Base-by-base conservation (phyloP, 2,113 vertebrate genomes). In the Phrynocephalus versicolor region DNA sequence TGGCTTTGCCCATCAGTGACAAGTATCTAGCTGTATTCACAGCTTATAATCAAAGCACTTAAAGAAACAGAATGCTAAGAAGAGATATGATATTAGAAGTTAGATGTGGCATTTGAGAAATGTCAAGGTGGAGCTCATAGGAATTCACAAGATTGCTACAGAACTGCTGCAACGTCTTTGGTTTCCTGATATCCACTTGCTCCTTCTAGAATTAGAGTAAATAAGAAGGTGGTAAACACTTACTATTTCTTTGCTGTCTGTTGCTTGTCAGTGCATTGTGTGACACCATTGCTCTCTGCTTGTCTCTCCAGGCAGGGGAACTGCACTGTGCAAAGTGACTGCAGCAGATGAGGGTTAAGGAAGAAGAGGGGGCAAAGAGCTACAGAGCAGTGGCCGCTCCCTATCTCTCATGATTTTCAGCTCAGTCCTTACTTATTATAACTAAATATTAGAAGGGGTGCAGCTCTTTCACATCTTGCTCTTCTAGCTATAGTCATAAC, bases 71-170 rank as follows among this genome's bases (percentile, higher is more conserved):
- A 77, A 84, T 7, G 35, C 51, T 67, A 55, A 67, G 51, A n/a
- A 67, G 6, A n/a, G 45, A 77, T 39, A 76, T 76, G 19, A 55
- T 37, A 27, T 10, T 69, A 65, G 64, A 78, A 69, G 51, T 35
- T 67, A 21, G 30, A 19, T n/a, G 37, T 69, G 74, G 74, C 57
- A 85, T 85, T 70, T 85, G 6, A 78, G 55, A 78, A 55, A 84
- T 84, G 33, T 76, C 41, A 67, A 84, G 73, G 82, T 27, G 60
- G 72, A 84, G 41, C 16, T 67, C 55, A 67, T 25, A 84, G 73
- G 82, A 84, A 76, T 84, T 67, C 10, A 55, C 21, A n/a, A 76
- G 35, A 67, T 84, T 30, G 27, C 58, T 84, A 55, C 39, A 84
- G 35, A 67, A 67, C 67, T 84, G 45, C 60, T 23, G 33, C 41